Evolutionary conservation across 2,113 vertebrate genomes (phyloP), one percentile per base, ranked within the genome.

Genomic region (Miniopterus natalensis): DNA sequence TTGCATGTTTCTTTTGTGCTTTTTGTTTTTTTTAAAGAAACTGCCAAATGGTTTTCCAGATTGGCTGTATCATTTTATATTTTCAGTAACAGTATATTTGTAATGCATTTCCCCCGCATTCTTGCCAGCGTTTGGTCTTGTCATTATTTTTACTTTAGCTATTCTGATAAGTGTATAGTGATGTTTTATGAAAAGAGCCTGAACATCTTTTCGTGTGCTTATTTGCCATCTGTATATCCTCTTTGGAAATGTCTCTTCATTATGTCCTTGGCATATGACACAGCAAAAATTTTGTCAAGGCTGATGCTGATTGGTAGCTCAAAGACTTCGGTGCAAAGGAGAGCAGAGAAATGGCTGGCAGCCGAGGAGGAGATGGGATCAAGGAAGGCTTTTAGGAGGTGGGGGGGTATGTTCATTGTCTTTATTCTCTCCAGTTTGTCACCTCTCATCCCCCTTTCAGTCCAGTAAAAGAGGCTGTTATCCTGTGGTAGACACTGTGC

Each of bases 1-100:
- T 75, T 71, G 23, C 25, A 42, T 68, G 61, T 86, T 86, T 70
- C 7, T 0, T 66, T 85, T 92, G 40, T 51, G 49, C 47, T 59
- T 49, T 91, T 92, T 51, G 31, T 65, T 70, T 59, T 92, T 78
- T 59, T 59, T 70, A 40, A 86, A 79, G 61, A 92, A 78, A 59
- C n/a, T 59, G 18, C 61, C 42, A 25, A 79, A 29, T 70, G 63
- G 31, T 49, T 59, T 86, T 79, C 42, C 12, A 59, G 63, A 57
- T 40, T 40, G 83, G 40, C 73, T 70, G 5, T 42, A 40, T 31
- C 51, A 25, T 59, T 79, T 59, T 49, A 18, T 45, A 70, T 42
- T 78, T 78, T 93, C 51, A 70, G 51, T 51, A 70, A 31, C 65
- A 78, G 42, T 29, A 12, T 51, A 49, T 68, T 78, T 49, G 73